phyloP scores from a whole-genome alignment of 2,113 vertebrate species.

The Sula dactylatra region DNA sequence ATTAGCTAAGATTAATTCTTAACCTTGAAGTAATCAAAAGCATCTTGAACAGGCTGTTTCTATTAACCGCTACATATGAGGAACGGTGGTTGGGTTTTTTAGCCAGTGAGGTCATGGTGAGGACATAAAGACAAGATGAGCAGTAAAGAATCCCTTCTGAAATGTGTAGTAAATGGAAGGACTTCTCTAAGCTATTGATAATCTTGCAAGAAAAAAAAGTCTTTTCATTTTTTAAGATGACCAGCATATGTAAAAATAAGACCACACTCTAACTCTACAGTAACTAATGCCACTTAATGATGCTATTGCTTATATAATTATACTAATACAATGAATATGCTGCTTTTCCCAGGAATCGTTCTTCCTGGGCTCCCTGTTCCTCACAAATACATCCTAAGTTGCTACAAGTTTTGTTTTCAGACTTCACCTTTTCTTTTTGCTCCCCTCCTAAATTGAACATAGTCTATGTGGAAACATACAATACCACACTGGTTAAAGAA shows the following conservation, averaged over 20 bases:
- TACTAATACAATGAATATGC: background rate
- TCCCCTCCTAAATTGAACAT: background rate
- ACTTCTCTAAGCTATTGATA: background rate
- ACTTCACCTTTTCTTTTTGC: background rate
- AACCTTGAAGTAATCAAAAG: background rate
- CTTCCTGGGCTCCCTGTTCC: background rate
- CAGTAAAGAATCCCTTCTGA: background rate
- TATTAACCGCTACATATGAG: background rate
- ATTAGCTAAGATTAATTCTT: background rate
- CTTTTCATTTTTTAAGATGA: background rate
- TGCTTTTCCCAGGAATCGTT: background rate
- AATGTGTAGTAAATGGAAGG: background rate
- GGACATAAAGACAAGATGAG: background rate
- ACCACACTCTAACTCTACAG: background rate
- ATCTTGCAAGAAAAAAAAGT: background rate
- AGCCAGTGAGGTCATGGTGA: background rate
- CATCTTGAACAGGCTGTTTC: background rate
- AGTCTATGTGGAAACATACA: background rate
- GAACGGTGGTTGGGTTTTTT: background rate
- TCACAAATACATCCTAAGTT: constrained; percentile 11
- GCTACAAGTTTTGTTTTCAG: background rate
- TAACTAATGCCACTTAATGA: background rate
- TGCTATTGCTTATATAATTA: background rate
- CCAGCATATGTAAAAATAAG: background rate
- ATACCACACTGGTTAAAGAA: background rate